Evolutionary conservation across 2,797 vertebrate genomes (phyloP).

Genomic region (Xenentodon cancila): DNA sequence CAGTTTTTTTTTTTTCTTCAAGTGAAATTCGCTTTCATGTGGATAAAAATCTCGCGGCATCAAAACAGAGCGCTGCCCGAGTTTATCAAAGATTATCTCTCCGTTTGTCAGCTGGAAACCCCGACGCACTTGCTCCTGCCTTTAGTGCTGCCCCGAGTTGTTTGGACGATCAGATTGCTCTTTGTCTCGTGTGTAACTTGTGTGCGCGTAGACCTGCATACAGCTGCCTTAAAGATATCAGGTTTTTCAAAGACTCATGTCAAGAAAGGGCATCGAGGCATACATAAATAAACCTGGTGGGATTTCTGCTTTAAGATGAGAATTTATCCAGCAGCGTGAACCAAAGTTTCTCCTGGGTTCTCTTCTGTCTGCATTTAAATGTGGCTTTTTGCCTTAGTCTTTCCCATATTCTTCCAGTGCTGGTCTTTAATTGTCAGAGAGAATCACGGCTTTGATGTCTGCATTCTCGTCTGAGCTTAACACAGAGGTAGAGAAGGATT

Average conservation of each 20-base stretch:
- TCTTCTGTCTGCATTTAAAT: constrained; percentile 39
- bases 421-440: constrained; percentile 24
- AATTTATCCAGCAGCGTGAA: constrained; percentile 22
- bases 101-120: constrained; percentile 53
- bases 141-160: constrained; percentile 43
- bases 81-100: constrained; percentile 60
- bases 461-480: constrained; percentile 19
- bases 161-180: constrained; percentile 59
- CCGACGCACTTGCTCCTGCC: constrained; percentile 33
- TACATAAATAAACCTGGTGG: constrained; percentile 41
- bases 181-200: constrained; percentile 45
- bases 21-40: constrained; percentile 50
- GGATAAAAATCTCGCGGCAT: constrained; percentile 56
- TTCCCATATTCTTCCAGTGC: constrained; percentile 8
- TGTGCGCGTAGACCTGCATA: constrained; percentile 24
- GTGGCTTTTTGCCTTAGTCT: constrained; percentile 22
- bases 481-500: constrained; percentile 7
- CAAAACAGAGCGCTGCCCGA: constrained; percentile 36
- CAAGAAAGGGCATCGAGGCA: constrained; percentile 41
- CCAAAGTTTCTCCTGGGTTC: constrained; percentile 19
- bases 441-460: constrained; percentile 19
- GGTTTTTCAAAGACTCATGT: constrained; percentile 52
- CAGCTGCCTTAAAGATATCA: constrained; percentile 37
- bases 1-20: constrained; percentile 27
- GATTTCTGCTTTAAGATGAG: constrained; percentile 38